Percentiles rank a stretch among this genome's conserved stretches.
Conservation (phyloP, 2,888 invertebrate species). For the Eupithecia subfuscata region DNA sequence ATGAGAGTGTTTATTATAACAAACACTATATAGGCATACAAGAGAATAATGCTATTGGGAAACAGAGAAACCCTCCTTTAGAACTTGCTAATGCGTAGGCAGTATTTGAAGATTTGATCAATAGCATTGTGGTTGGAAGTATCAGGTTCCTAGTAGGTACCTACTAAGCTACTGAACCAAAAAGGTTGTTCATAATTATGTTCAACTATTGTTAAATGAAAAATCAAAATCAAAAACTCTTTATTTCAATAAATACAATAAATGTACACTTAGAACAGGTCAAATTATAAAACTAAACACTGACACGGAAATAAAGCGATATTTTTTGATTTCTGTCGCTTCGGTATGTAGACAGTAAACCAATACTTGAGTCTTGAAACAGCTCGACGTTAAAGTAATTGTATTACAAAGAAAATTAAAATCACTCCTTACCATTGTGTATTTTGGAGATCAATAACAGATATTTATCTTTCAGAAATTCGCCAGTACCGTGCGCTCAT, state of each 20-base stretch:
- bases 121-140: not conserved
- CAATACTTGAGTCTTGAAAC: not conserved
- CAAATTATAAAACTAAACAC: no score
- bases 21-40: not conserved
- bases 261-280: no score
- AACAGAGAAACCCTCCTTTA: not conserved
- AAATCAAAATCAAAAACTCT: no score
- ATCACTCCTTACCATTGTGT: not conserved
- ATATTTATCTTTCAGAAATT: conserved; percentile 57
- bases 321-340: no score
- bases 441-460: not conserved
- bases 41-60: not conserved
- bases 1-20: not conserved
- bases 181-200: not conserved
- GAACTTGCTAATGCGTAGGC: not conserved
- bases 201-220: not conserved
- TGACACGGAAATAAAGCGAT: no score
- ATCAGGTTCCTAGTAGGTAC: not conserved
- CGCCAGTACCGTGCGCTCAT: conserved; percentile 58
- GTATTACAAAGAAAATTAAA: not conserved
- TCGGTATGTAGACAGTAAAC: no score
- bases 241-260: no score
- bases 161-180: not conserved
- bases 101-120: not conserved
- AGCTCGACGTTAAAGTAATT: not conserved